Evolutionary conservation across 1,140 invertebrate genomes (phyloP).

Genomic region (Drosophila subpulchrella): DNA sequence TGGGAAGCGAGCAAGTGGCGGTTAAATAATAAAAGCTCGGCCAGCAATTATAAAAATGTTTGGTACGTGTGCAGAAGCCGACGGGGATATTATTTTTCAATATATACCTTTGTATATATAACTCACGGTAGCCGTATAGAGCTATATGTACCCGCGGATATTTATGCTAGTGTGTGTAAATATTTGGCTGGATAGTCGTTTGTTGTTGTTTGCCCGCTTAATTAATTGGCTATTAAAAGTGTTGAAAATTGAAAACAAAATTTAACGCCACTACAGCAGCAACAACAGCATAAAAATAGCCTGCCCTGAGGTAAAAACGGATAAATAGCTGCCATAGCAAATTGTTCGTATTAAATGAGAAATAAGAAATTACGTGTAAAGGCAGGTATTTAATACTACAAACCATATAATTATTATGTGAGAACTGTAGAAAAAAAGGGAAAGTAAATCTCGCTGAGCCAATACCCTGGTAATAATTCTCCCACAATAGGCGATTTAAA

Average conservation of each 20-base stretch:
- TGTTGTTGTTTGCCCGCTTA: constrained; percentile 69
- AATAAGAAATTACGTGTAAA: constrained; percentile 27
- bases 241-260: constrained; percentile 79
- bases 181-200: constrained; percentile 34
- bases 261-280: constrained; percentile 49
- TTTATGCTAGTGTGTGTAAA: constrained; percentile 21
- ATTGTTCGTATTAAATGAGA: constrained; percentile 26
- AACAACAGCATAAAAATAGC: constrained; percentile 41
- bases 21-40: constrained; percentile 57
- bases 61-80: constrained; percentile 38
- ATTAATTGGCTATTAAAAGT: constrained; percentile 82
- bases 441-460: constrained; percentile 14
- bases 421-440: constrained; percentile 3
- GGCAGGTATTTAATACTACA: constrained; percentile 19
- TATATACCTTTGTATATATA: constrained; percentile 2
- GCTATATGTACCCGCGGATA: constrained; percentile 7
- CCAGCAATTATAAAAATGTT: constrained; percentile 65
- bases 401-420: constrained; percentile 10
- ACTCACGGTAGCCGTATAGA: neutral
- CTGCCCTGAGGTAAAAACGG: constrained; percentile 19
- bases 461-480: constrained; percentile 14
- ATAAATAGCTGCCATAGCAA: constrained; percentile 30
- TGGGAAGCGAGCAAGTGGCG: constrained; percentile 29
- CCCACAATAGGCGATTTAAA: constrained; percentile 32
- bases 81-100: constrained; percentile 30